These are phyloP conservation scores for Prosapia bicincta DNA, from an alignment of 2,888 invertebrate genomes.

Conservation along the genomic window DNA sequence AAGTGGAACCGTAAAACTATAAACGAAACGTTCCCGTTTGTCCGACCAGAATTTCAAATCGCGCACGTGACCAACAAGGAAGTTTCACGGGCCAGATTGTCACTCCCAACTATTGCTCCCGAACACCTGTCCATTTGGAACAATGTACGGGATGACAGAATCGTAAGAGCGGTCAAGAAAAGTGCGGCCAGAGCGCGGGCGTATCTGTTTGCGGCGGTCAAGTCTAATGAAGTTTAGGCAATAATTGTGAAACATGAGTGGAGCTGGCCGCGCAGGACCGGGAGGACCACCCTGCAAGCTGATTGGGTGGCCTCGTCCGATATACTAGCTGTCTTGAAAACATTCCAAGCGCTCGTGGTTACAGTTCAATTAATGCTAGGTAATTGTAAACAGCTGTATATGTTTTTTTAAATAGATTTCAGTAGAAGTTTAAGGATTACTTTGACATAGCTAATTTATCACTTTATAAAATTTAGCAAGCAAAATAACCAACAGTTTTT, in stretches of 20 bases:
- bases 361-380: neutral
- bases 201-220: neutral
- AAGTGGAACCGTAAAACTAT: too few species aligned
- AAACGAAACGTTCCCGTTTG: too few species aligned
- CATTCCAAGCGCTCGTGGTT: neutral
- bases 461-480: too few species aligned
- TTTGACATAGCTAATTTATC: too few species aligned
- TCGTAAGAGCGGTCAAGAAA: neutral
- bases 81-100: too few species aligned
- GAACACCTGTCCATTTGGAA: neutral
- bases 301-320: slow-evolving; percentile 26
- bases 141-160: neutral
- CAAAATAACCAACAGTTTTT: too few species aligned
- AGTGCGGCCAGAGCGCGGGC: neutral
- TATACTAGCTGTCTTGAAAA: slow-evolving; percentile 18
- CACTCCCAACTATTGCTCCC: too few species aligned
- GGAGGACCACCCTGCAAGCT: slow-evolving; percentile 27
- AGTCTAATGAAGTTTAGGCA: slow-evolving; percentile 16
- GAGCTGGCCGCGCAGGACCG: slow-evolving; percentile 8
- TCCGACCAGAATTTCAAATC: too few species aligned
- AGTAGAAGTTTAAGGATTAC: too few species aligned
- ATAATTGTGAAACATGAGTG: slow-evolving; percentile 14
- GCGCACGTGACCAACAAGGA: too few species aligned
- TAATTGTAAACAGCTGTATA: too few species aligned
- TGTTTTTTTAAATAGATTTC: too few species aligned